These are phyloP conservation scores for Sminthurides aquaticus DNA, from an alignment of 2,888 invertebrate genomes.

Conservation along the genomic window DNA sequence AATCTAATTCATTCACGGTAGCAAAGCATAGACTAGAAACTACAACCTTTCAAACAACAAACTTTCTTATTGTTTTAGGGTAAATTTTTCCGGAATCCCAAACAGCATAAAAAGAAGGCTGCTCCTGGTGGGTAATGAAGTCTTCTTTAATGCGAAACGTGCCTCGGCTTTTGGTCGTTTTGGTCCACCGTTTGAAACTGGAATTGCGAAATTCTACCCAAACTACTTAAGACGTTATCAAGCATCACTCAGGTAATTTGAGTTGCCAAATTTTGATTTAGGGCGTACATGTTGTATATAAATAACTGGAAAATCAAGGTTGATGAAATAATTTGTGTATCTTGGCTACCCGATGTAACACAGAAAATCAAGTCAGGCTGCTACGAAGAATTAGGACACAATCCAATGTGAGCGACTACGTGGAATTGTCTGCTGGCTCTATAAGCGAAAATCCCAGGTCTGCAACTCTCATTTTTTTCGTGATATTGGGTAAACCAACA, in stretches of 20 bases:
- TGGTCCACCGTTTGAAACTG: neutral
- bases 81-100: neutral
- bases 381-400: neutral
- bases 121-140: neutral
- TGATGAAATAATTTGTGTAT: too few species aligned
- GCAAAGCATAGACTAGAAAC: neutral
- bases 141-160: neutral
- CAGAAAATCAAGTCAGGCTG: constrained; percentile 21
- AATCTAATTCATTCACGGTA: neutral
- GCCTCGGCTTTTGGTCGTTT: constrained; percentile 6
- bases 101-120: neutral
- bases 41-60: neutral
- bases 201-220: constrained; percentile 9
- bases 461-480: constrained; percentile 24
- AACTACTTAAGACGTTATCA: too few species aligned
- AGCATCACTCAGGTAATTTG: neutral
- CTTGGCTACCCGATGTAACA: neutral
- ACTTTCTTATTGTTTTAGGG: neutral
- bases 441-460: constrained; percentile 9
- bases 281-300: too few species aligned
- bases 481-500: constrained; percentile 18
- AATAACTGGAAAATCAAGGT: too few species aligned
- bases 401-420: constrained; percentile 16
- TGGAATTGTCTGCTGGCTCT: neutral
- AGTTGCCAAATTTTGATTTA: too few species aligned